Conservation (phyloP, 2,797 vertebrate genomes). For the Rhyacichthys aspro region DNA sequence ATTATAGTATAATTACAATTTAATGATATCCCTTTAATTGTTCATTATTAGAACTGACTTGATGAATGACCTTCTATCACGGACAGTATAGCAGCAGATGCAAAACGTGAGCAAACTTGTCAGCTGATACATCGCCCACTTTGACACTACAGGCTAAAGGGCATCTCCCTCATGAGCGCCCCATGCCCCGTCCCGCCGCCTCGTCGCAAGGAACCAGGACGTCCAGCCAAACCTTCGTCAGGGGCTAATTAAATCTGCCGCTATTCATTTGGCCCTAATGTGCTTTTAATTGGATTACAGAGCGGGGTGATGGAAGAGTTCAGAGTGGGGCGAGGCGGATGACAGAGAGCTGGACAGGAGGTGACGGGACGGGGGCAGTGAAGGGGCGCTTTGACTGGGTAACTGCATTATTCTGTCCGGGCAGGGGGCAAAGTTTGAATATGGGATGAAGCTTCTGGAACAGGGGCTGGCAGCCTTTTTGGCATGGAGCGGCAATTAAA, state of each 20-base stretch:
- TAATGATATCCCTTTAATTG: too few relatives aligned
- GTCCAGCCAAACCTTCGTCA: conserved; percentile 64
- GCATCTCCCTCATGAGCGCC: too few relatives aligned
- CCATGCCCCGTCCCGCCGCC: too few relatives aligned
- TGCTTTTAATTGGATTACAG: conserved; percentile 83
- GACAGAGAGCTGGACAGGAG: conserved; percentile 42
- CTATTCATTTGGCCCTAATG: conserved; percentile 82
- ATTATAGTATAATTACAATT: too few relatives aligned
- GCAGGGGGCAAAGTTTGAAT: not conserved
- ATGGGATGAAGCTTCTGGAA: not conserved
- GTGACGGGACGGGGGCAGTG: conserved; percentile 28
- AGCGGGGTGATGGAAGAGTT: conserved; percentile 67
- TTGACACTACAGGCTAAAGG: too few relatives aligned
- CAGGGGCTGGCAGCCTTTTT: not conserved
- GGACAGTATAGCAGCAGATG: too few relatives aligned
- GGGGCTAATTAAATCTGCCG: conserved; percentile 79
- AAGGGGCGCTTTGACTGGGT: conserved; percentile 21
- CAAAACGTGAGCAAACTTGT: too few relatives aligned
- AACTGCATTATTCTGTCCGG: conserved; percentile 46
- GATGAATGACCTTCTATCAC: too few relatives aligned
- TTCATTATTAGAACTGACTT: too few relatives aligned
- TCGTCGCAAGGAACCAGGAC: too few relatives aligned
- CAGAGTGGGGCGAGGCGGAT: conserved; percentile 62
- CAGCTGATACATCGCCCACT: too few relatives aligned
- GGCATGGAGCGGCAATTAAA: too few relatives aligned